Conservation (phyloP, 2,888 invertebrate species). For the Ormyrus pomaceus region DNA sequence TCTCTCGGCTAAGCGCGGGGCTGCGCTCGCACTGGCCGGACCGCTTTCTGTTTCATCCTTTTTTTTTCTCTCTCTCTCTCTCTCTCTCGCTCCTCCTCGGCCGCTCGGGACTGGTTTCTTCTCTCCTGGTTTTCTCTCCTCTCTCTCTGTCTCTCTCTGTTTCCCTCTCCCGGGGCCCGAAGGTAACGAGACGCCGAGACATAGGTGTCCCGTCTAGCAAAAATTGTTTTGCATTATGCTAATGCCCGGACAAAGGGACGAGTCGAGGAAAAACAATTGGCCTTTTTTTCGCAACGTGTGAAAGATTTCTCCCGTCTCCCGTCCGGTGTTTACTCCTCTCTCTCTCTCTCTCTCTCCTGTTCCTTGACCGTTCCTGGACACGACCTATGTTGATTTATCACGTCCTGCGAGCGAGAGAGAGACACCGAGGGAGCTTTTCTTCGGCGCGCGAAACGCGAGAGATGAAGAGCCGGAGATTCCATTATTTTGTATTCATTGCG, state of each 20-base stretch:
- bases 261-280: constrained; percentile 56
- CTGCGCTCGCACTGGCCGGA: constrained; percentile 68
- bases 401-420: neutral
- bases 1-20: neutral
- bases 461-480: constrained; percentile 39
- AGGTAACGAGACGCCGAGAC: constrained; percentile 33
- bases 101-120: constrained; percentile 47
- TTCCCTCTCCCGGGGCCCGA: neutral
- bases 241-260: constrained; percentile 56
- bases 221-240: constrained; percentile 58
- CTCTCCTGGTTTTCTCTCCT: neutral
- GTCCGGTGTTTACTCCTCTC: neutral
- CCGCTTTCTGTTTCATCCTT: constrained; percentile 74
- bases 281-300: constrained; percentile 52
- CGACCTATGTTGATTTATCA: constrained; percentile 35
- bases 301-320: constrained; percentile 36
- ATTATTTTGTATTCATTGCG: constrained; percentile 47
- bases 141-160: constrained; percentile 35
- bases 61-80: constrained; percentile 54
- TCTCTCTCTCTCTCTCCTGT: neutral
- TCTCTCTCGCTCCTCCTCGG: constrained; percentile 54
- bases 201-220: constrained; percentile 24
- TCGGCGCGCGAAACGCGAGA: constrained; percentile 12
- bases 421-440: neutral
- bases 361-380: too few relatives aligned